Percentiles rank a stretch among this genome's conserved stretches.
phyloP scores from a whole-genome alignment of 2,797 vertebrate species.

The Anguilla megastoma region DNA sequence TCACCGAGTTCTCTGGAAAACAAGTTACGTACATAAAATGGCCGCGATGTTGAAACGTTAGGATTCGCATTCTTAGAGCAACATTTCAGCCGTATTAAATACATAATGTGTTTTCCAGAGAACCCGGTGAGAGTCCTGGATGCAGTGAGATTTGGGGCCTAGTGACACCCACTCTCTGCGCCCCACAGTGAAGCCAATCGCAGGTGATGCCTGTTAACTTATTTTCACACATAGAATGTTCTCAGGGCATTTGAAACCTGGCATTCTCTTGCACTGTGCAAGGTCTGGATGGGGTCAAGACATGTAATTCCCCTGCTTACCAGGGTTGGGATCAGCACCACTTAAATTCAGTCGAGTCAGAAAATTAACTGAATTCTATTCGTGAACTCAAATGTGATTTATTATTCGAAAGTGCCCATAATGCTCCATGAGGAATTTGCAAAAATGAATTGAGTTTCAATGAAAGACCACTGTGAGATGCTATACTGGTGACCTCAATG shows the following conservation, averaged over 20 bases:
- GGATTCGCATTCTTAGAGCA: not conserved
- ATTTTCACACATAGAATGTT: not conserved
- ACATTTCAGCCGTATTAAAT: not conserved
- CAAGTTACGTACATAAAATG: too few species aligned
- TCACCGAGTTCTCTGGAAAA: too few species aligned
- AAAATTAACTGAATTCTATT: too few species aligned
- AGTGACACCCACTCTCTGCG: not conserved
- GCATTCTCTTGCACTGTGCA: not conserved
- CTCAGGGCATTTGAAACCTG: not conserved
- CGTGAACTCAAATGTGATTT: too few species aligned
- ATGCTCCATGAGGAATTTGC: too few species aligned
- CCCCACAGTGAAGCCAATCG: slow-evolving; percentile 12
- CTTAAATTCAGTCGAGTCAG: too few species aligned
- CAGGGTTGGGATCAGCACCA: too few species aligned
- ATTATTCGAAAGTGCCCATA: too few species aligned
- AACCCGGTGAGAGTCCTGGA: not conserved
- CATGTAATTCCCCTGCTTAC: not conserved
- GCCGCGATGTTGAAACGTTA: not conserved
- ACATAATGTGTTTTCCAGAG: not conserved
- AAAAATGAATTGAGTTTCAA: not conserved
- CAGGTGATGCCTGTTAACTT: not conserved
- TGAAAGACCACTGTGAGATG: slow-evolving; percentile 13
- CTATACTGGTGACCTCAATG: slow-evolving; percentile 42
- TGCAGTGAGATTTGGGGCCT: not conserved
- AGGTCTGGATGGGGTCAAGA: not conserved